Percentiles rank a stretch among this genome's conserved stretches.
Conservation (phyloP, 2,797 vertebrate species). For the Falco berigora region DNA sequence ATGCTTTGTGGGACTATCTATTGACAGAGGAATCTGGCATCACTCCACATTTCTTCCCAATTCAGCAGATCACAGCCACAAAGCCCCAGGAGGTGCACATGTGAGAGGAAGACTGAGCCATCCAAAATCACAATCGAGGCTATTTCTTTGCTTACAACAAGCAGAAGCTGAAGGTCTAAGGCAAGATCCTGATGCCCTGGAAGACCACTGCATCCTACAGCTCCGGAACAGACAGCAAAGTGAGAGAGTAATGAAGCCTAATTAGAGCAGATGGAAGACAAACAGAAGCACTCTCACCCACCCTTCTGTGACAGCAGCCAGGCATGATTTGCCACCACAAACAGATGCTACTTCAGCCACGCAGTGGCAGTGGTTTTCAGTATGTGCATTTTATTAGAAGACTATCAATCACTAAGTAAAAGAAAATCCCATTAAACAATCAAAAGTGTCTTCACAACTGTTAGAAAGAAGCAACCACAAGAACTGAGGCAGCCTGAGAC, state of each 20-base stretch:
- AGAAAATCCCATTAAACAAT: not conserved
- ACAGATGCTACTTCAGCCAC: not conserved
- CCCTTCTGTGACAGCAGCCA: not conserved
- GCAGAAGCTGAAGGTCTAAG: not conserved
- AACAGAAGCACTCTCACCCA: not conserved
- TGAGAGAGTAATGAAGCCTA: not conserved
- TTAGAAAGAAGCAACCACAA: not conserved
- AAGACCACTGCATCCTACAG: not conserved
- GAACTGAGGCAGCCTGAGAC: not conserved
- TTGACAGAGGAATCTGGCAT: not conserved
- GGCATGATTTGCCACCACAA: not conserved
- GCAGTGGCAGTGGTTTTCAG: not conserved
- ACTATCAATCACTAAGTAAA: not conserved
- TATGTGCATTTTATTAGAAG: not conserved
- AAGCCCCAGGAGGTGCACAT: rapidly evolving
- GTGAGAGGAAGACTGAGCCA: not conserved
- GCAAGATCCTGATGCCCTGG: not conserved
- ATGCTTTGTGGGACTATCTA: not conserved
- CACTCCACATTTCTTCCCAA: not conserved
- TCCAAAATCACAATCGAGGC: not conserved
- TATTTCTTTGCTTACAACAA: not conserved
- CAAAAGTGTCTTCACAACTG: not conserved
- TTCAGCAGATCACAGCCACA: not conserved
- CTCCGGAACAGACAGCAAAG: not conserved
- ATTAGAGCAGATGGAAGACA: not conserved